Conservation (phyloP, 53 echinoderm and acorn worm genomes). For the Actinopyga echinites region DNA sequence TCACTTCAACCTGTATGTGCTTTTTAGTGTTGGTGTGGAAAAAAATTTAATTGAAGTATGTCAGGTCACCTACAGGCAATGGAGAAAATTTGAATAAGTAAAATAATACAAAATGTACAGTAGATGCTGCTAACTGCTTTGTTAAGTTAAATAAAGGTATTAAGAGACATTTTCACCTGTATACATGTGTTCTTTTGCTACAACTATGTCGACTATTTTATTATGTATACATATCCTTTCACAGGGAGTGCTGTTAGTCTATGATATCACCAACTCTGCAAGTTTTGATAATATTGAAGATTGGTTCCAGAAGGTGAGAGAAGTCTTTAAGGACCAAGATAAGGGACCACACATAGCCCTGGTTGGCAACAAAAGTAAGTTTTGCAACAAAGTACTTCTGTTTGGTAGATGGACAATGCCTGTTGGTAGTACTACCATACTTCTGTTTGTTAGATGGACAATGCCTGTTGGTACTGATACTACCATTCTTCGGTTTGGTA, state of each 20-base stretch:
- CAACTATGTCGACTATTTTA: background rate
- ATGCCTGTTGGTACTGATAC: too few species aligned
- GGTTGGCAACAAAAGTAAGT: conserved; percentile 95
- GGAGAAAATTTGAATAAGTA: too few species aligned
- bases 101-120: too few species aligned
- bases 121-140: background rate
- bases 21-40: too few species aligned
- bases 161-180: background rate
- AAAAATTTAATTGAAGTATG: too few species aligned
- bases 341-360: conserved; percentile 82
- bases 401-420: too few species aligned
- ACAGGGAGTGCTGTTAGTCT: conserved; percentile 88
- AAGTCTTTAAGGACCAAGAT: conserved; percentile 84
- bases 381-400: background rate
- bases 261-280: conserved; percentile 90
- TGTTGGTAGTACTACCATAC: too few species aligned
- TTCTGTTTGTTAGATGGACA: too few species aligned
- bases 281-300: conserved; percentile 99
- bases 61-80: too few species aligned
- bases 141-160: background rate
- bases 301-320: conserved; percentile 83
- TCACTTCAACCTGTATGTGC: too few species aligned
- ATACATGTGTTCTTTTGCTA: background rate
- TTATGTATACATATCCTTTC: background rate
- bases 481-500: too few species aligned